Conservation (phyloP, 1,140 invertebrate species). For the Bilobella aurantiaca region DNA sequence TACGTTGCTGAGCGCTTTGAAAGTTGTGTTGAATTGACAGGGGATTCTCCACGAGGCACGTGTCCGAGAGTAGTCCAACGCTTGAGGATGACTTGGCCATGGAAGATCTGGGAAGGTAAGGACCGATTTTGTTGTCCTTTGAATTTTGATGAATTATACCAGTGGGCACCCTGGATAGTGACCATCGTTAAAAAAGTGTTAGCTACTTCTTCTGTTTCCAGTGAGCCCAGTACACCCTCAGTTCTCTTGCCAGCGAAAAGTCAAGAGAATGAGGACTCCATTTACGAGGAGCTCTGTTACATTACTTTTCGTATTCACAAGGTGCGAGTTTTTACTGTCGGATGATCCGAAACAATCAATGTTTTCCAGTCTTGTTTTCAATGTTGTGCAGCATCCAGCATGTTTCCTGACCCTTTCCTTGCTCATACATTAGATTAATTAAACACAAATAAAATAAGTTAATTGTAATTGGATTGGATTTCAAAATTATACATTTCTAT, state of each 20-base stretch:
- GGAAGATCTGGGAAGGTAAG: constrained; percentile 44
- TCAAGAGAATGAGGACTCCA: constrained; percentile 61
- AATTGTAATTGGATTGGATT: no score
- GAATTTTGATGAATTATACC: no score
- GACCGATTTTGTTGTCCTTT: neutral
- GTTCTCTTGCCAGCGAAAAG: constrained; percentile 13
- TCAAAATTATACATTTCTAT: no score
- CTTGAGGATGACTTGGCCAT: constrained; percentile 46
- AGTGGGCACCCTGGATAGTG: no score
- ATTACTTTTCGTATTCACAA: constrained; percentile 52
- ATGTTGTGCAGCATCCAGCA: no score
- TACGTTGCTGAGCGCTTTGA: neutral
- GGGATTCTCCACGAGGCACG: constrained; percentile 41
- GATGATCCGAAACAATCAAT: no score
- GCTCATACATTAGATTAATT: no score
- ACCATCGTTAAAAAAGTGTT: no score
- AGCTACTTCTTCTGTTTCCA: constrained; percentile 4
- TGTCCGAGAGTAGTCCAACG: constrained; percentile 27
- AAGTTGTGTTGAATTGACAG: constrained; percentile 36
- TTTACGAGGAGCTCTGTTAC: constrained; percentile 79
- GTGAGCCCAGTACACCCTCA: constrained; percentile 28
- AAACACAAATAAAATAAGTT: no score
- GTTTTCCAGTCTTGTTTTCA: no score
- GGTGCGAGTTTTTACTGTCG: neutral
- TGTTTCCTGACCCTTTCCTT: no score